Evolutionary conservation across 2,113 vertebrate species (phyloP).

Genomic region (Brachionichthys hirsutus): DNA sequence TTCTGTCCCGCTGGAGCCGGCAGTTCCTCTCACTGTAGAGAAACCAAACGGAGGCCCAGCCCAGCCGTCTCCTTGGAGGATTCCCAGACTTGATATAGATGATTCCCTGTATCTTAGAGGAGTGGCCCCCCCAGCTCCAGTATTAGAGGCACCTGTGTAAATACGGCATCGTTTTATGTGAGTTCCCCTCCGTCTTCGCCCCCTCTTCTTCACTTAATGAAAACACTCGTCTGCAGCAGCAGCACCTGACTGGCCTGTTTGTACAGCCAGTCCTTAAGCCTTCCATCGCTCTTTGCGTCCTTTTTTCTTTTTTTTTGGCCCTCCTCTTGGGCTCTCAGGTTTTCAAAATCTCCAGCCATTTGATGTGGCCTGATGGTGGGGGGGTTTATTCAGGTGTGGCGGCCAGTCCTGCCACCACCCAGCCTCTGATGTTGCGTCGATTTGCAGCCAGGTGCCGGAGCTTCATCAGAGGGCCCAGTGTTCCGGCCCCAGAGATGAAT

Average conservation of each 20-base stretch:
- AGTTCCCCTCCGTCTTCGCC: slow-evolving; percentile 34
- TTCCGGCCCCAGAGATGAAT: slow-evolving; percentile 54
- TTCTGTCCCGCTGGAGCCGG: background rate
- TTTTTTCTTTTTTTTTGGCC: slow-evolving; percentile 13
- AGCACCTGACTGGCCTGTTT: slow-evolving; percentile 71
- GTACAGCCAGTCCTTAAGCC: slow-evolving; percentile 48
- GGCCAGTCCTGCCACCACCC: slow-evolving; percentile 49
- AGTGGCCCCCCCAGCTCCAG: slow-evolving; percentile 28
- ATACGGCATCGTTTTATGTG: slow-evolving; percentile 45
- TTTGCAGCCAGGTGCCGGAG: slow-evolving; percentile 65
- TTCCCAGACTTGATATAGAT: slow-evolving; percentile 40
- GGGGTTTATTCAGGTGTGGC: slow-evolving; percentile 73
- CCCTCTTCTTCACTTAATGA: slow-evolving; percentile 57
- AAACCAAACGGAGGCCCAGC: slow-evolving; percentile 21
- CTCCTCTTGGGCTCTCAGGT: slow-evolving; percentile 34
- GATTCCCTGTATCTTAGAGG: slow-evolving; percentile 51
- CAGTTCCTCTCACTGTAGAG: slow-evolving; percentile 5
- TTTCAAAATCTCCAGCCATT: slow-evolving; percentile 52
- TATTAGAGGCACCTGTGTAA: slow-evolving; percentile 67
- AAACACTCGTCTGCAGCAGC: slow-evolving; percentile 60
- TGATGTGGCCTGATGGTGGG: slow-evolving; percentile 56
- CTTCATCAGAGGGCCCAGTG: slow-evolving; percentile 62
- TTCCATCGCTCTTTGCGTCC: slow-evolving; percentile 21
- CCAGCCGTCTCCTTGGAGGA: slow-evolving; percentile 18
- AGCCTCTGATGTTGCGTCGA: slow-evolving; percentile 64